A percentile compares a stretch with the other conserved stretches of the same genome.
Conservation (phyloP, 2,888 invertebrate species). For the Rhyacophila evoluta region DNA sequence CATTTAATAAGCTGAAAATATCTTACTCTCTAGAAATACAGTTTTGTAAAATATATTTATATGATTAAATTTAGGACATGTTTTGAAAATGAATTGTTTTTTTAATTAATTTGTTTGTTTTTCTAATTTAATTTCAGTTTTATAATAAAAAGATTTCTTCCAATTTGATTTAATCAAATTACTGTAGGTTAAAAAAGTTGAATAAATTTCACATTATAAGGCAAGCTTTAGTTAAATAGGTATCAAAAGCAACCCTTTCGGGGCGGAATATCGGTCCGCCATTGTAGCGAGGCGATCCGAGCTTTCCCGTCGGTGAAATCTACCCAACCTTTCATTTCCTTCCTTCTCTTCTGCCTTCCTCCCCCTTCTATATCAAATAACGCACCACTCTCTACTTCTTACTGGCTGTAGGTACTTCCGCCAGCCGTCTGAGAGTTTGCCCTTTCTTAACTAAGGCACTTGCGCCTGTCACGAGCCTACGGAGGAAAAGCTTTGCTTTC, state of each 20-base stretch:
- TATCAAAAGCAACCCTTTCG: conserved; percentile 24
- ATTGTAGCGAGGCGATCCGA: conserved; percentile 43
- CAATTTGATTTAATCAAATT: too few relatives aligned
- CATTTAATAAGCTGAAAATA: too few relatives aligned
- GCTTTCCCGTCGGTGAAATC: conserved; percentile 45
- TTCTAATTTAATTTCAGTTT: too few relatives aligned
- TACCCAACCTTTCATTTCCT: conserved; percentile 13
- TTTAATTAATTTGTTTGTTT: too few relatives aligned
- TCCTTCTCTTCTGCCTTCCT: conserved; percentile 13
- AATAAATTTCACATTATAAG: not conserved
- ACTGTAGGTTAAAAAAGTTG: too few relatives aligned
- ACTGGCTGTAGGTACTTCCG: conserved; percentile 2
- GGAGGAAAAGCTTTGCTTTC: conserved; percentile 30
- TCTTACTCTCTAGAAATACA: too few relatives aligned
- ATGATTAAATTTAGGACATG: too few relatives aligned
- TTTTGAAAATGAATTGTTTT: too few relatives aligned
- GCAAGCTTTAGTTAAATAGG: conserved; percentile 25
- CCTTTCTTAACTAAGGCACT: conserved; percentile 30
- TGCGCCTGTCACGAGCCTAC: conserved; percentile 7
- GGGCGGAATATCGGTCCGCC: conserved; percentile 27
- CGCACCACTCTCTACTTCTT: conserved; percentile 35
- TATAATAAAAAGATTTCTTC: too few relatives aligned
- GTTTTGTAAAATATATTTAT: too few relatives aligned
- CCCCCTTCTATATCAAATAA: conserved; percentile 35
- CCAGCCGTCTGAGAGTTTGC: conserved; percentile 31